Conservation (phyloP, 1,140 invertebrate genomes). For the Cherax destructor region DNA sequence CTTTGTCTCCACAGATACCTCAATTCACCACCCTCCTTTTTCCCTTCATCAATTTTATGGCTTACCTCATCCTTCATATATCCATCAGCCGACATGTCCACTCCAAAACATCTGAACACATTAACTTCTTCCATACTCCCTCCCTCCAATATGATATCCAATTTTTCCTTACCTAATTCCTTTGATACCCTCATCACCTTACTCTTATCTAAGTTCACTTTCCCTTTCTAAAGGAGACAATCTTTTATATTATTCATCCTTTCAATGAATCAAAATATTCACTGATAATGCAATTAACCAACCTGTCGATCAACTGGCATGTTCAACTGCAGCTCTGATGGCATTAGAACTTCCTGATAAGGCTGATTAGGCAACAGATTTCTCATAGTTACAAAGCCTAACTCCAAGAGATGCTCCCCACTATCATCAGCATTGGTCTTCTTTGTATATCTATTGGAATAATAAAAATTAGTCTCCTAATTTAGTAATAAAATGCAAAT, state of each 20-base stretch:
- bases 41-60: no score
- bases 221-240: no score
- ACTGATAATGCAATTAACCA: background rate
- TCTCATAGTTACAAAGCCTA: constrained; percentile 97
- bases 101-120: no score
- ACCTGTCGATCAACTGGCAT: constrained; percentile 89
- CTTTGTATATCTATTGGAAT: constrained; percentile 89
- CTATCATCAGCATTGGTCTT: constrained; percentile 97
- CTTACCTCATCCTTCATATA: no score
- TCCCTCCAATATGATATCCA: no score
- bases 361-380: constrained; percentile 96
- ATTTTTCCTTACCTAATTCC: no score
- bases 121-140: no score
- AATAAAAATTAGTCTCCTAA: background rate
- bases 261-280: background rate
- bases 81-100: no score
- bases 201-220: no score
- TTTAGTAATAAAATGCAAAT: background rate
- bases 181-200: no score
- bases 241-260: background rate
- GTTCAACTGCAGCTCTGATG: constrained; percentile 90
- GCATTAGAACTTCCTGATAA: constrained; percentile 93
- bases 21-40: no score
- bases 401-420: constrained; percentile 95
- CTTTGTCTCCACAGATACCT: no score